phyloP scores from a whole-genome alignment of 1,140 invertebrate genomes.

The Drosophila pseudoananassae region DNA sequence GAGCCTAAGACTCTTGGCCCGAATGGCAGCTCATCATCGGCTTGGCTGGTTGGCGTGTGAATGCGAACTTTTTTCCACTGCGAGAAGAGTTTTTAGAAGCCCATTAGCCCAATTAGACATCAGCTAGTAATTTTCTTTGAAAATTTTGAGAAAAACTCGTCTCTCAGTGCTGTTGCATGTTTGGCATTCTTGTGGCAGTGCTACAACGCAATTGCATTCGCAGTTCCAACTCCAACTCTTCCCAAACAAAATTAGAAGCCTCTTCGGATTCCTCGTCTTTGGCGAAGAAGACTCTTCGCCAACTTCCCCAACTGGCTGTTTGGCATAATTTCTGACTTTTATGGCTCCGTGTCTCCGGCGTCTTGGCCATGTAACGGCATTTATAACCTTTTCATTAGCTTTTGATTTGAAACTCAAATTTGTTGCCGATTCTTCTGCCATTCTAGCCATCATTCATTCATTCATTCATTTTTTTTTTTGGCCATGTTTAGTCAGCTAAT shows the following conservation, averaged over 20 bases:
- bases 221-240: not conserved
- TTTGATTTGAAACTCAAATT: conserved; percentile 76
- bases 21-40: conserved; percentile 72
- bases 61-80: conserved; percentile 37
- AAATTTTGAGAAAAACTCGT: not conserved
- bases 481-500: conserved; percentile 61
- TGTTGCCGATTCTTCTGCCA: conserved; percentile 48
- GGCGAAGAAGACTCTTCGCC: not conserved
- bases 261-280: conserved; percentile 5
- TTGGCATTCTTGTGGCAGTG: conserved; percentile 51
- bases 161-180: conserved; percentile 47
- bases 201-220: conserved; percentile 5
- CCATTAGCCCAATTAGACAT: too few species aligned
- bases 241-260: conserved; percentile 58
- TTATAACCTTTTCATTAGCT: conserved; percentile 80
- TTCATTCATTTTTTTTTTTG: conserved; percentile 15
- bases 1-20: conserved; percentile 11
- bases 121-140: too few species aligned
- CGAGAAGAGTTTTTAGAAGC: not conserved
- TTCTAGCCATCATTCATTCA: conserved; percentile 5
- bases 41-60: conserved; percentile 73
- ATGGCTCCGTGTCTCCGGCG: conserved; percentile 4
- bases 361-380: conserved; percentile 61
- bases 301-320: conserved; percentile 11
- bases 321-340: conserved; percentile 69